These are phyloP conservation scores for Abrostola tripartita DNA, from an alignment of 2,888 invertebrate species.

Conservation along the genomic window DNA sequence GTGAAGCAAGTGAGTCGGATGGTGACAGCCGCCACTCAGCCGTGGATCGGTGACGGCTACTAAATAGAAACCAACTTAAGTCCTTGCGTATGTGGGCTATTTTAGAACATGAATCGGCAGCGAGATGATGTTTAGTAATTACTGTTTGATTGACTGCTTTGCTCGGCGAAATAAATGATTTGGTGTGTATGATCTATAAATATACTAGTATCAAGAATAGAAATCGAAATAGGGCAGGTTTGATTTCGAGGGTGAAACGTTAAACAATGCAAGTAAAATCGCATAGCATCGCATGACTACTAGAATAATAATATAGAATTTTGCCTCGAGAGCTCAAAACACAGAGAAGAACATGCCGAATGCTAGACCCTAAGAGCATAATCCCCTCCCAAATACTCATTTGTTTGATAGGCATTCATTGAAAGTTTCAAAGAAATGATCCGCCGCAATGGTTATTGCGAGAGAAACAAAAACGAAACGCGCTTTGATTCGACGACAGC, in stretches of 20 bases:
- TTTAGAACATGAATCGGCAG: constrained; percentile 44
- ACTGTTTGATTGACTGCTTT: constrained; percentile 35
- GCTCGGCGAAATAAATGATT: constrained; percentile 12
- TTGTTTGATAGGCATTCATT: neutral
- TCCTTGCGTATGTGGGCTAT: constrained; percentile 50
- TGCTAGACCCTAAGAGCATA: too few species aligned
- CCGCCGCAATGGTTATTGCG: constrained; percentile 12
- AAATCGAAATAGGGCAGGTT: neutral
- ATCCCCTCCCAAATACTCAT: constrained; percentile 8
- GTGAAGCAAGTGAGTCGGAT: constrained; percentile 63
- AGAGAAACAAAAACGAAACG: constrained; percentile 43
- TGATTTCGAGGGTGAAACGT: constrained; percentile 1
- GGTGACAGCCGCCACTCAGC: constrained; percentile 70
- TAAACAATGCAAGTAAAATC: too few species aligned
- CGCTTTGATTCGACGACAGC: constrained; percentile 53
- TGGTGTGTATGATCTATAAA: constrained; percentile 12
- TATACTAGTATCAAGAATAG: constrained; percentile 4
- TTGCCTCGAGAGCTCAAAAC: too few species aligned
- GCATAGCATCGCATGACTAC: too few species aligned
- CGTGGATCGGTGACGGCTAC: constrained; percentile 59
- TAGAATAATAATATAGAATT: too few species aligned
- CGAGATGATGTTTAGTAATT: constrained; percentile 30
- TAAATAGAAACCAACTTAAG: constrained; percentile 55
- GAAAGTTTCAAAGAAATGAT: constrained; percentile 11
- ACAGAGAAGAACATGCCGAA: too few species aligned